A percentile compares a stretch with the other conserved stretches of the same genome.
Evolutionary conservation across 1,140 invertebrate genomes (phyloP).

Genomic region (Dinoponera quadriceps): DNA sequence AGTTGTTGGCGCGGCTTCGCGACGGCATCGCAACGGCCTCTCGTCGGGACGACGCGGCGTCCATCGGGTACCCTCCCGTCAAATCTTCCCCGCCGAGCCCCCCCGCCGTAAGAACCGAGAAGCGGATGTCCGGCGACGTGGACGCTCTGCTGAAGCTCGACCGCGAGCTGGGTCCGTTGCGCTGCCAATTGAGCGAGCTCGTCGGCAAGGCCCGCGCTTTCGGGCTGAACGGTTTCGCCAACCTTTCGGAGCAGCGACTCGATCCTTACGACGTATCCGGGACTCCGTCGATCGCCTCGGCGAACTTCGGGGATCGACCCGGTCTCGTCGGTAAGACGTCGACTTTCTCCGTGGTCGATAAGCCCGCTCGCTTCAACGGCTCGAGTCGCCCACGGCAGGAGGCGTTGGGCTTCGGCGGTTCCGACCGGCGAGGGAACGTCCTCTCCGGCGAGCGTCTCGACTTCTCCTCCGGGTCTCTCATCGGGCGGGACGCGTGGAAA

Average conservation of each 20-base stretch:
- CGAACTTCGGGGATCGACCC: conserved; percentile 9
- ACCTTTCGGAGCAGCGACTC: neutral
- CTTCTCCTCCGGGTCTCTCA: too few species aligned
- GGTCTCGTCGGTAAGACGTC: conserved; percentile 49
- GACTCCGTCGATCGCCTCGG: neutral
- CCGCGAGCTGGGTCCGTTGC: conserved; percentile 68
- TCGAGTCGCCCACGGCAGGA: conserved; percentile 21
- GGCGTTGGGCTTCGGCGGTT: conserved; percentile 3
- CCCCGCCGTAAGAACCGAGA: neutral
- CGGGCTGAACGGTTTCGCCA: neutral
- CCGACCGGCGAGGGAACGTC: too few species aligned
- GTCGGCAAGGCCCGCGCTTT: conserved; percentile 66
- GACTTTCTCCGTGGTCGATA: conserved; percentile 29
- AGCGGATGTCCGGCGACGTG: conserved; percentile 43
- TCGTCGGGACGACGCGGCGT: neutral
- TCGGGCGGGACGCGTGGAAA: too few species aligned
- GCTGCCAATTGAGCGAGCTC: conserved; percentile 67
- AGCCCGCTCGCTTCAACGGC: conserved; percentile 4
- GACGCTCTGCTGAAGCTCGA: conserved; percentile 69
- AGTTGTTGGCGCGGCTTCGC: conserved; percentile 13
- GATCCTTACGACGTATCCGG: neutral
- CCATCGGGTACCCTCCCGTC: conserved; percentile 63
- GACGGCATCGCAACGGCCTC: neutral
- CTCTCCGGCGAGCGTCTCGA: too few species aligned
- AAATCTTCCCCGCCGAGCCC: conserved; percentile 66